Evolutionary conservation across 2,113 vertebrate species (phyloP).

Genomic region (Ascaphus truei): DNA sequence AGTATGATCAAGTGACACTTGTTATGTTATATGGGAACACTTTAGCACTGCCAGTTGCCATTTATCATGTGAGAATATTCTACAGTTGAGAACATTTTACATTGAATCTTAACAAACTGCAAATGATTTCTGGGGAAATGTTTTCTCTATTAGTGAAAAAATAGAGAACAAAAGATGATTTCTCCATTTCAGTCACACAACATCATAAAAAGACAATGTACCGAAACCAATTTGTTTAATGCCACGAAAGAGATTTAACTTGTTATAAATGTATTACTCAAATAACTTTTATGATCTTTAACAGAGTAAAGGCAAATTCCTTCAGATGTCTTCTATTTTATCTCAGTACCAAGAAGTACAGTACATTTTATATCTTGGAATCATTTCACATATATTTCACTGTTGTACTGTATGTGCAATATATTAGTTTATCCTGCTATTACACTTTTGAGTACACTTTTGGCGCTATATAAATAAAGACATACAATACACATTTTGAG

Average conservation of each 20-base stretch:
- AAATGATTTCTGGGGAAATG: too few relatives aligned
- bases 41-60: too few relatives aligned
- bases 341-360: neutral
- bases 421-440: neutral
- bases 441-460: too few relatives aligned
- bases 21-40: too few relatives aligned
- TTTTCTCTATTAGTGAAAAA: too few relatives aligned
- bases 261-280: neutral
- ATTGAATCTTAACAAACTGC: too few relatives aligned
- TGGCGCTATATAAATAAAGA: too few relatives aligned
- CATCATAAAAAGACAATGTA: neutral
- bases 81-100: too few relatives aligned
- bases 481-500: neutral
- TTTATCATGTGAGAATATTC: too few relatives aligned
- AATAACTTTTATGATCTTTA: neutral
- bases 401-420: neutral
- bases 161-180: too few relatives aligned
- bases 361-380: slow-evolving; percentile 4
- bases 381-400: slow-evolving; percentile 1
- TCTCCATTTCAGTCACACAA: neutral
- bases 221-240: neutral
- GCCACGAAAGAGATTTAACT: neutral
- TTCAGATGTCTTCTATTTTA: neutral
- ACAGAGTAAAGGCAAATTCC: too few relatives aligned
- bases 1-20: too few relatives aligned